phyloP scores from a whole-genome alignment of 2,888 invertebrate species.

The Apodemia hepburni region DNA sequence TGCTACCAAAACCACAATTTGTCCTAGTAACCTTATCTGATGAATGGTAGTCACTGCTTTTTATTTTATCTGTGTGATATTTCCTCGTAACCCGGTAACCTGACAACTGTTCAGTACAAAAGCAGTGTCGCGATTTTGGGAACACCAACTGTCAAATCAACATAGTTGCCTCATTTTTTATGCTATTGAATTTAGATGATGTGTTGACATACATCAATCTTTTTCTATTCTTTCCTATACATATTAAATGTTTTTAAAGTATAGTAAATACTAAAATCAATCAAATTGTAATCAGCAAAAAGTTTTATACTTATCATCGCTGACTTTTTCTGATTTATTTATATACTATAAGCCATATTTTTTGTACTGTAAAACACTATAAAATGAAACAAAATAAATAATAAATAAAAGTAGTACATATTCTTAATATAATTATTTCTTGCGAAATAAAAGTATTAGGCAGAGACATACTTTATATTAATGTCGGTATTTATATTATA shows the following conservation, averaged over 20 bases:
- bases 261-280: no score
- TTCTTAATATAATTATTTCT: no score
- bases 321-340: no score
- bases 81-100: constrained; percentile 59
- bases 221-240: not conserved
- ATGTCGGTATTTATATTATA: not conserved
- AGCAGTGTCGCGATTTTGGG: constrained; percentile 30
- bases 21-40: constrained; percentile 36
- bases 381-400: no score
- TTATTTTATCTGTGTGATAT: constrained; percentile 39
- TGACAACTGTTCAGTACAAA: constrained; percentile 35
- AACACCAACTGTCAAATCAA: constrained; percentile 35
- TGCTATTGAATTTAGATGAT: constrained; percentile 24
- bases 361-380: no score
- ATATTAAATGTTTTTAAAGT: no score
- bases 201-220: not conserved
- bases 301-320: no score
- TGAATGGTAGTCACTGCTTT: constrained; percentile 31
- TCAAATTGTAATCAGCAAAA: no score
- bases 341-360: no score
- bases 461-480: no score
- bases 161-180: constrained; percentile 59
- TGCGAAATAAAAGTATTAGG: no score
- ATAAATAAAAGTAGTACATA: no score
- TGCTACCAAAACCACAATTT: constrained; percentile 24